A percentile compares a stretch with the other conserved stretches of the same genome.
These are phyloP conservation scores for Pteronura brasiliensis DNA, from an alignment of 2,113 vertebrate genomes.

Conservation along the genomic window DNA sequence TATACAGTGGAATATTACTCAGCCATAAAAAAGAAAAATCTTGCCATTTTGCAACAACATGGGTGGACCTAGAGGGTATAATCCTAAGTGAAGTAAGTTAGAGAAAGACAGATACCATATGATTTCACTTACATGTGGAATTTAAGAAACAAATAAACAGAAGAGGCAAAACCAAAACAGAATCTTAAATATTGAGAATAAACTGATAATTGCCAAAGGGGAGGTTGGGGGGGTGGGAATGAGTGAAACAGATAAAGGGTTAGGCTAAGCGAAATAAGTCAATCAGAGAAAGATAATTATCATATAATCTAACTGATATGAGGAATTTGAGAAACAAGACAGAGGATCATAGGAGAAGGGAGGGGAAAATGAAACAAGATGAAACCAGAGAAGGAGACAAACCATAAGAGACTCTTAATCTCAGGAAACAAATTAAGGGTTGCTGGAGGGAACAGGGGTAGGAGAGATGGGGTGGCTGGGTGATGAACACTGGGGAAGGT, in stretches of 20 bases:
- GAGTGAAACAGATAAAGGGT: not conserved
- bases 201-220: not conserved
- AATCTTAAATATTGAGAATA: not conserved
- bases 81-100: not conserved
- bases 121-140: not conserved
- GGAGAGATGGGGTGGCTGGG: too few species aligned
- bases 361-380: too few species aligned
- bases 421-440: too few species aligned
- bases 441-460: too few species aligned
- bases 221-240: not conserved
- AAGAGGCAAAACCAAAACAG: not conserved
- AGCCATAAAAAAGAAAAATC: not conserved
- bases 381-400: too few species aligned
- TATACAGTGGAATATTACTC: not conserved
- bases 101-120: not conserved
- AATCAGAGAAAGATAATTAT: too few species aligned
- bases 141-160: not conserved
- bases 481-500: too few species aligned
- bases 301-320: too few species aligned
- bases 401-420: too few species aligned
- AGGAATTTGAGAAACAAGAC: too few species aligned
- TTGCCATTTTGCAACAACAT: not conserved
- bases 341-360: too few species aligned
- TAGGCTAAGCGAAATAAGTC: too few species aligned
- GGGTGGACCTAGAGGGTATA: not conserved